These are phyloP conservation scores for Turnix velox DNA, from an alignment of 2,113 vertebrate species.

Conservation along the genomic window DNA sequence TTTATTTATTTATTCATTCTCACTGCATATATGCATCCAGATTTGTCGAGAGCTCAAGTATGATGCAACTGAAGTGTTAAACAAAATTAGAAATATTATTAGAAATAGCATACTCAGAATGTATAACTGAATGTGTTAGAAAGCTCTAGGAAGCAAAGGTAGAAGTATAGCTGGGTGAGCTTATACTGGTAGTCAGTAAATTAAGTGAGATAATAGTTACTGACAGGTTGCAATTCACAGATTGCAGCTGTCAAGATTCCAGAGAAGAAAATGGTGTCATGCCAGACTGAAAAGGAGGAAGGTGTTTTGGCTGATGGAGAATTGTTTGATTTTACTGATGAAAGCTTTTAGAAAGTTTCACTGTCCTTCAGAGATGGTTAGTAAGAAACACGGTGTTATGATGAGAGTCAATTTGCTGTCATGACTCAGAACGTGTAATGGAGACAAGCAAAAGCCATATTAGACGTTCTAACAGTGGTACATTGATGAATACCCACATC, in stretches of 20 bases:
- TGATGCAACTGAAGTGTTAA: neutral
- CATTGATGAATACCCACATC: neutral
- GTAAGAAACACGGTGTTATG: neutral
- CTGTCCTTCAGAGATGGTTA: fast-evolving
- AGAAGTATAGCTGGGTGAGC: neutral
- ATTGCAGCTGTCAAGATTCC: neutral
- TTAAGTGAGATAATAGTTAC: neutral
- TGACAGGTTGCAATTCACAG: neutral
- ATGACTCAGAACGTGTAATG: neutral
- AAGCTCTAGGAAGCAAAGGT: neutral
- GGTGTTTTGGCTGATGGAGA: neutral
- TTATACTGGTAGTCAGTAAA: neutral
- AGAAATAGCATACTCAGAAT: neutral
- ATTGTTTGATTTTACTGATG: neutral
- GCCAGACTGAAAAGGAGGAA: neutral
- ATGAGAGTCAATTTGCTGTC: neutral
- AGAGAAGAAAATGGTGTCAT: neutral
- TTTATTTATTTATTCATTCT: neutral
- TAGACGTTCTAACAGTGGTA: neutral
- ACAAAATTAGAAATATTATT: neutral
- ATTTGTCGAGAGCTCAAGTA: neutral
- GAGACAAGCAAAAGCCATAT: neutral
- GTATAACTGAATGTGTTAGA: neutral
- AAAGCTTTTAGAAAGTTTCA: neutral
- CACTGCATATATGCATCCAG: neutral